Percentiles rank a stretch among this genome's conserved stretches.
phyloP scores from a whole-genome alignment of 2,797 vertebrate species.

The Mormyrops boulengeri region DNA sequence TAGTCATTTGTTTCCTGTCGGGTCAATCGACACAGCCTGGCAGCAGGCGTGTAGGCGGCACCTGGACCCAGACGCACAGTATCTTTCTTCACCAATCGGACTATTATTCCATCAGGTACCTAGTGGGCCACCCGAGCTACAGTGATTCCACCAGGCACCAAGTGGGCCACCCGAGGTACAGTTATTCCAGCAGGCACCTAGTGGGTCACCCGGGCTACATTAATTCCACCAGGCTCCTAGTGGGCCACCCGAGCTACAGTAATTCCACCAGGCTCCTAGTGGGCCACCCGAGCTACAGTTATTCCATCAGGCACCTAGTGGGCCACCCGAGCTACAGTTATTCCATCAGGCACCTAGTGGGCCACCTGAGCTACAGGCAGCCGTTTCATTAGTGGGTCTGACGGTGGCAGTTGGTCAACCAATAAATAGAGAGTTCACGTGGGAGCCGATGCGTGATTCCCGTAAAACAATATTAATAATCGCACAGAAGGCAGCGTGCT shows the following conservation, averaged over 20 bases:
- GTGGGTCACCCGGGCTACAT: too few species aligned
- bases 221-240: too few species aligned
- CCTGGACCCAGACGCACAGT: not conserved
- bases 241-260: too few species aligned
- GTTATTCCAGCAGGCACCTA: too few species aligned
- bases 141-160: not conserved
- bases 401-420: not conserved
- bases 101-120: not conserved
- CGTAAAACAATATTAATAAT: slow-evolving; percentile 4
- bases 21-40: not conserved
- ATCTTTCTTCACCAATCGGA: not conserved
- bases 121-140: not conserved
- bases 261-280: too few species aligned
- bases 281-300: too few species aligned
- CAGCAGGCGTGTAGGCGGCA: not conserved
- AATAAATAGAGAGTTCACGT: slow-evolving; percentile 2
- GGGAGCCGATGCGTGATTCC: not conserved
- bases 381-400: not conserved
- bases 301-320: too few species aligned
- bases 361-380: not conserved
- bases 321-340: not conserved
- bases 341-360: not conserved
- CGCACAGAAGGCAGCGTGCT: not conserved
- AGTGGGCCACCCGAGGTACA: slow-evolving; percentile 1
- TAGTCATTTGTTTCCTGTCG: not conserved